Conservation (phyloP, 2,113 vertebrate species). For the pig (Sus scrofa) region T2T-Sscrofa CM000824.6:36560501-36561000, state of each 20-base stretch:
- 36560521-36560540: not conserved
- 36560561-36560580: not conserved
- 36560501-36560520: not conserved
- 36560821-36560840: conserved; percentile 13
- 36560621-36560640: not conserved
- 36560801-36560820: not conserved
- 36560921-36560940: conserved; percentile 3
- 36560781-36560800: not conserved
- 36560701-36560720: not conserved
- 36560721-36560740: not conserved
- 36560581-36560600: not conserved
- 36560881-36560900: not conserved
- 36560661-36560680: not conserved
- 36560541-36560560: not conserved
- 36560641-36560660: not conserved
- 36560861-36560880: not conserved
- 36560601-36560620: not conserved
- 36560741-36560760: not conserved
- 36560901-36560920: not conserved
- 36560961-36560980: not conserved
- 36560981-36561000: conserved; percentile 14
- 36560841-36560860: not conserved
- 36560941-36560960: not conserved
- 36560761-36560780: not conserved
- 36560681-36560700: not conserved